phyloP scores from a whole-genome alignment of 2,888 invertebrate genomes.

The Sympetrum striolatum region DNA sequence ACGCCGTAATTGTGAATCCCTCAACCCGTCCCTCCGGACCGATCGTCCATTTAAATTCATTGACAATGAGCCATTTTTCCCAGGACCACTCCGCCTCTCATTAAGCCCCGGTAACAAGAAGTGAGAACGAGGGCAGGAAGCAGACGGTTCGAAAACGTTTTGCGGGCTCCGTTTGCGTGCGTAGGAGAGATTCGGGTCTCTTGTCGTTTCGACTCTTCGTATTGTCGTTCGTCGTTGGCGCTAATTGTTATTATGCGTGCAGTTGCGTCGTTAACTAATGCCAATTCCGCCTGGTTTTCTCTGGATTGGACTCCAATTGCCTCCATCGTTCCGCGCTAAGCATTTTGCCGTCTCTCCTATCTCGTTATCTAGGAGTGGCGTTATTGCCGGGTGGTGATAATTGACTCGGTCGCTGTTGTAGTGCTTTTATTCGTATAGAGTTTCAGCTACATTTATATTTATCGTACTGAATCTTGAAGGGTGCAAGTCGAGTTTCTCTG shows the following conservation, averaged over 20 bases:
- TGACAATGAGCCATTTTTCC: not conserved
- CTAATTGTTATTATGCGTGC: not conserved
- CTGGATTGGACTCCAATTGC: too few relatives aligned
- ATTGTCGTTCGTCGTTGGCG: not conserved
- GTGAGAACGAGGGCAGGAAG: not conserved
- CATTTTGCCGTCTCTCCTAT: too few relatives aligned
- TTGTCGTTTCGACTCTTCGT: not conserved
- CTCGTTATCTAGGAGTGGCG: too few relatives aligned
- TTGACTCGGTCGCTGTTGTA: too few relatives aligned
- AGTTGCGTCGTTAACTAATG: not conserved
- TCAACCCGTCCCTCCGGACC: not conserved
- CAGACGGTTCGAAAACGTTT: not conserved
- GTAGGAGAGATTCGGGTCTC: not conserved
- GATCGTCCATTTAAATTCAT: conserved; percentile 21
- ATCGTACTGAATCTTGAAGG: too few relatives aligned
- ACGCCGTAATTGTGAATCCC: not conserved
- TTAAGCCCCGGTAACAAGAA: not conserved
- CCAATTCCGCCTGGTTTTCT: not conserved
- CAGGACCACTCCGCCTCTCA: not conserved
- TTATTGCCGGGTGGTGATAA: too few relatives aligned
- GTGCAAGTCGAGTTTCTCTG: too few relatives aligned
- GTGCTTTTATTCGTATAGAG: too few relatives aligned
- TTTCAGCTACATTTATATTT: too few relatives aligned
- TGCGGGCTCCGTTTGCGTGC: not conserved
- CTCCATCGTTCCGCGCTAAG: too few relatives aligned